Evolutionary conservation across 2,888 invertebrate genomes (phyloP), one percentile per base, ranked within the genome.

Genomic region (Lasioglossum leucozonium): DNA sequence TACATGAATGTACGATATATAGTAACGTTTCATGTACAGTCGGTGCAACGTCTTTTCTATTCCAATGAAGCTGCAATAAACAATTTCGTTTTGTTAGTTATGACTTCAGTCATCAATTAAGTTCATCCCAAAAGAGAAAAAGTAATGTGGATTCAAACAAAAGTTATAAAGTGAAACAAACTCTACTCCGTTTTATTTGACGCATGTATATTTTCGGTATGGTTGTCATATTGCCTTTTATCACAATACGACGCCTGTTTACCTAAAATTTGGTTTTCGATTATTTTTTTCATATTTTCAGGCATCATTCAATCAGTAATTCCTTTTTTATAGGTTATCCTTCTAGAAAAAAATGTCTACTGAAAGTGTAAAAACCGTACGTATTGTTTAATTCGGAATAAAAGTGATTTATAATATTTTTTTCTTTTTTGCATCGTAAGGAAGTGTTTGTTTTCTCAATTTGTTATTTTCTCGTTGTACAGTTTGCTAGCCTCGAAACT

Each of bases 401-500:
- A 34, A 26, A 51, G 22, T 18, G 5, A 65, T 55, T 42, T 26
- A 8, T 4, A 47, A 72, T 65, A 58, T 58, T 16, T 65, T 67
- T 0, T 16, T 65, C 58, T 0, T 44, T 51, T 42, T 5, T 72
- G 37, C 30, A 16, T 44, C 34, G 62, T 22, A 26, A 51, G 58
- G 55, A 40, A 51, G 37, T 42, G 8, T 13, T 22, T 30, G 51
- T 40, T 62, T 42, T 62, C 18, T 22, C 71, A 77, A 77, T 72
- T 72, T 79, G 71, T 75, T 73, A 86, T 78, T 81, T 83, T 82
- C 92, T 88, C 88, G 78, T 87, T 95, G 95, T 30, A 37, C 95
- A 98, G 98, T 98, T 98, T 95, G 97, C 98, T 77, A 97, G 97
- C 93, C 95, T 98, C 90, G 98, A 98, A 95, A 98, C 98, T 0